phyloP scores from a whole-genome alignment of 2,888 invertebrate genomes.

The Dermolepida albohirtum region DNA sequence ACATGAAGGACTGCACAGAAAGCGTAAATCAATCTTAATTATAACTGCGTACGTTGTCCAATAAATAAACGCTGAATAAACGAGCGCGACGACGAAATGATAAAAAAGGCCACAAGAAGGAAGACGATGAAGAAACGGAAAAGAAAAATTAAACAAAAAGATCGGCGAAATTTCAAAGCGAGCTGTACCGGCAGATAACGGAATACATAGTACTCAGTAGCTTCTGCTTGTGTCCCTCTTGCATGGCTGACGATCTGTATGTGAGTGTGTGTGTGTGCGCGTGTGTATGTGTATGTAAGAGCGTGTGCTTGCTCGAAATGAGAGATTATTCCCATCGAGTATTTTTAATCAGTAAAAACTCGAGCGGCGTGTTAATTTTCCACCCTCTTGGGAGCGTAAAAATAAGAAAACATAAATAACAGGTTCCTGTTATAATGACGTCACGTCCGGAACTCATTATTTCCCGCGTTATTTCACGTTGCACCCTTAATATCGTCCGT shows the following conservation, averaged over 20 bases:
- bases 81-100: background rate
- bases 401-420: constrained; percentile 66
- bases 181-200: background rate
- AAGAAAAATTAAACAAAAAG: constrained; percentile 4
- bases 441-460: constrained; percentile 68
- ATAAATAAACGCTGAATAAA: constrained; percentile 30
- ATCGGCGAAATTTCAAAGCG: constrained; percentile 20
- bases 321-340: constrained; percentile 59
- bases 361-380: constrained; percentile 62
- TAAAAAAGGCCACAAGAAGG: background rate
- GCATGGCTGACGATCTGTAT: too few relatives aligned
- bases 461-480: constrained; percentile 65
- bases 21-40: constrained; percentile 27
- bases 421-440: constrained; percentile 66
- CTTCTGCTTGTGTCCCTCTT: too few relatives aligned
- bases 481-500: constrained; percentile 64
- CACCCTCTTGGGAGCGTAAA: constrained; percentile 62
- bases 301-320: background rate
- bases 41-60: constrained; percentile 20
- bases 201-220: too few relatives aligned
- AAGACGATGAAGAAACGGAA: background rate
- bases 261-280: too few relatives aligned
- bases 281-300: background rate
- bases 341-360: constrained; percentile 55
- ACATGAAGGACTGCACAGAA: background rate